A percentile compares a stretch with the other conserved stretches of the same genome.
Evolutionary conservation across 2,113 vertebrate genomes (phyloP).

Genomic region (Motacilla alba): DNA sequence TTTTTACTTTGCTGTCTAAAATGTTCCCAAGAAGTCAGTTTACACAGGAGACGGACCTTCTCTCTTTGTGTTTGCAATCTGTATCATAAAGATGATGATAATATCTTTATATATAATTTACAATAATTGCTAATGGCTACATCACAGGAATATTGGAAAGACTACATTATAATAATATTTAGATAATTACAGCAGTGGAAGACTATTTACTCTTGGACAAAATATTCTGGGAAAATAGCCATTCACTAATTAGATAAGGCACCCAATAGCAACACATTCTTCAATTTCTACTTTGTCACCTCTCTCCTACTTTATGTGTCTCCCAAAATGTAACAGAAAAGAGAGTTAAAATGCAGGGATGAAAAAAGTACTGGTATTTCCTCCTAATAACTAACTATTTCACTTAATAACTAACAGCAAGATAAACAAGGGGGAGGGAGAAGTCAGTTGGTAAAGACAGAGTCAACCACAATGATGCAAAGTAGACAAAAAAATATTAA

Average conservation of each 20-base stretch:
- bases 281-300: not conserved
- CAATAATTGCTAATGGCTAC: not conserved
- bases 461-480: not conserved
- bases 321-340: not conserved
- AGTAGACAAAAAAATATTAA: not conserved
- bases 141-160: not conserved
- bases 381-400: not conserved
- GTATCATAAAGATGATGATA: not conserved
- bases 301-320: not conserved
- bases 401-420: slow-evolving; percentile 23
- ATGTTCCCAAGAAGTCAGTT: not conserved
- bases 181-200: not conserved
- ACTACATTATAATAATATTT: not conserved
- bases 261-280: not conserved
- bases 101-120: not conserved
- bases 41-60: not conserved
- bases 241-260: not conserved
- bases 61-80: not conserved
- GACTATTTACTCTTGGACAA: not conserved
- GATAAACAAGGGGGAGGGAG: not conserved
- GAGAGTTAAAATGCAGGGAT: not conserved
- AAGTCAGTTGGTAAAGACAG: not conserved
- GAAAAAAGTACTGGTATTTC: not conserved
- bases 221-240: not conserved
- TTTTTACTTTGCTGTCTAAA: not conserved